Evolutionary conservation across 2,888 invertebrate genomes (phyloP).

Genomic region (Heliconius charithonia): DNA sequence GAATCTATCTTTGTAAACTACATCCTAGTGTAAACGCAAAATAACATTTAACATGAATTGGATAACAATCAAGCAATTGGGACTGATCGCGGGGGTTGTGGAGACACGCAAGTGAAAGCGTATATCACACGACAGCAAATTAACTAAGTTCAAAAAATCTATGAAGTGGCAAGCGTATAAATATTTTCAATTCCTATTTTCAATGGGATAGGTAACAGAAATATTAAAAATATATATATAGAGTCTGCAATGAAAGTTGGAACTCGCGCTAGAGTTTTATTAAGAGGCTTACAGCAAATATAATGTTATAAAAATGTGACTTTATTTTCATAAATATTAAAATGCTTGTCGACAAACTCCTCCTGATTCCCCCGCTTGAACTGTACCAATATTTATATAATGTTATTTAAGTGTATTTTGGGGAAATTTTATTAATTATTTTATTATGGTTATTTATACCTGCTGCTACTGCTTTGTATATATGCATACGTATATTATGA

Average conservation of each 20-base stretch:
- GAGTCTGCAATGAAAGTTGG: neutral
- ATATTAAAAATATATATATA: neutral
- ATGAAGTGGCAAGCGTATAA: conserved; percentile 23
- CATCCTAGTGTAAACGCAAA: neutral
- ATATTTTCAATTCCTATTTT: neutral
- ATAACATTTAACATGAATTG: conserved; percentile 11
- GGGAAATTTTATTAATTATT: too few species aligned
- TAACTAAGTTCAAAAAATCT: conserved; percentile 34
- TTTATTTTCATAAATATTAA: neutral
- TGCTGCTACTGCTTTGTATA: too few species aligned
- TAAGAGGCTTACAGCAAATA: neutral
- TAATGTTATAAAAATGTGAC: neutral
- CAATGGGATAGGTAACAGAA: neutral
- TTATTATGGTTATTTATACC: too few species aligned
- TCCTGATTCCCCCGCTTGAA: neutral
- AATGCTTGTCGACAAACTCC: neutral
- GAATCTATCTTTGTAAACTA: neutral
- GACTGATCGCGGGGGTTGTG: conserved; percentile 49
- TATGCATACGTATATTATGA: too few species aligned
- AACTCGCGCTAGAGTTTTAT: neutral
- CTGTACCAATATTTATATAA: too few species aligned
- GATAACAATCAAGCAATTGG: conserved; percentile 40
- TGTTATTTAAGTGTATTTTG: neutral
- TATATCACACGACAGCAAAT: conserved; percentile 53
- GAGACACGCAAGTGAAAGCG: conserved; percentile 61